Evolutionary conservation across 2,113 vertebrate genomes (phyloP).

Genomic region (Ptyas mucosa): DNA sequence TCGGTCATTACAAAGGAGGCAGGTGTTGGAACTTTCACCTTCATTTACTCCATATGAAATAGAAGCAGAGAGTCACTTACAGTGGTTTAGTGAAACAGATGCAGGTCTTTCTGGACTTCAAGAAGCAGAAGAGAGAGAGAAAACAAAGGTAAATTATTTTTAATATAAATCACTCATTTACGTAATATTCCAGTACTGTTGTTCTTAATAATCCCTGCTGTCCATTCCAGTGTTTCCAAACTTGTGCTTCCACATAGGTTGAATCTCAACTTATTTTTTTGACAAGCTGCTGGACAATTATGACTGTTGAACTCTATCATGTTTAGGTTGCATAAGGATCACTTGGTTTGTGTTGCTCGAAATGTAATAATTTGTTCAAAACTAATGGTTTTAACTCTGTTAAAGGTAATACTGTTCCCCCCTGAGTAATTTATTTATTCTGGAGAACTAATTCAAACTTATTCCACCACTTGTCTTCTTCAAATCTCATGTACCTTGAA

Average conservation of each 20-base stretch:
- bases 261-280: background rate
- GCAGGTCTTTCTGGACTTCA: slow-evolving; percentile 49
- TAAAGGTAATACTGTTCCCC: background rate
- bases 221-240: background rate
- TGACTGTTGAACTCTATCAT: background rate
- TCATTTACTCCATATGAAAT: slow-evolving; percentile 59
- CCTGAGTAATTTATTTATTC: background rate
- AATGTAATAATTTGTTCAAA: background rate
- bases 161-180: background rate
- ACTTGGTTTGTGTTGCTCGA: background rate
- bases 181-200: background rate
- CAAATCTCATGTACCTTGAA: background rate
- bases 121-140: slow-evolving; percentile 58
- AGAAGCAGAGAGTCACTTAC: slow-evolving; percentile 58
- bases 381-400: background rate
- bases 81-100: slow-evolving; percentile 69
- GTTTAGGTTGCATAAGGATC: background rate
- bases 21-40: slow-evolving; percentile 48
- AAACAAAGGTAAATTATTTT: slow-evolving; percentile 52
- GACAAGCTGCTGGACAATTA: background rate
- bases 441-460: background rate
- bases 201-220: background rate
- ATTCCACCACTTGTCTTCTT: background rate
- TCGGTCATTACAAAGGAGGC: slow-evolving; percentile 61
- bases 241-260: background rate